phyloP scores from a whole-genome alignment of 2,113 vertebrate genomes.

The Baryphthengus martii region DNA sequence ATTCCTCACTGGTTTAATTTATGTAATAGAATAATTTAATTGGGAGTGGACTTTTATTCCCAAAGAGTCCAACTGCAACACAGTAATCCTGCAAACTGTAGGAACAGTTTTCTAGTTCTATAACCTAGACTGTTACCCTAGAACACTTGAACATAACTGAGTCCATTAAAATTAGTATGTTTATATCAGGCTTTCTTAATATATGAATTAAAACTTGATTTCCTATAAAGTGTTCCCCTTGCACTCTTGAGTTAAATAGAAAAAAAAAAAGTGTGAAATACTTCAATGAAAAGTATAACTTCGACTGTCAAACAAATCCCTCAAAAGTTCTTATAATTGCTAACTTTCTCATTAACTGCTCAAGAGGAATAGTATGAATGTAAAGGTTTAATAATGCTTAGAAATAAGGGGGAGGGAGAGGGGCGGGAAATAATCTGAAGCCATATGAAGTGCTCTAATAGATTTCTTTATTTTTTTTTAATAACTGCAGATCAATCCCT shows the following conservation, averaged over 20 bases:
- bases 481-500: constrained; percentile 34
- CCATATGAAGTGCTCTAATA: not conserved
- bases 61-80: not conserved
- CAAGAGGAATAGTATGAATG: not conserved
- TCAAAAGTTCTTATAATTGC: not conserved
- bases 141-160: not conserved
- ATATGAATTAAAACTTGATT: not conserved
- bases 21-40: not conserved
- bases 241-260: not conserved
- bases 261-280: not conserved
- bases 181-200: not conserved
- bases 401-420: not conserved
- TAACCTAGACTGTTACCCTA: not conserved
- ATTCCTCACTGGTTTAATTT: not conserved
- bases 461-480: no score
- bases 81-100: not conserved
- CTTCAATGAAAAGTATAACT: not conserved
- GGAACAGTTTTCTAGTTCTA: not conserved
- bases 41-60: not conserved
- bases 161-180: not conserved
- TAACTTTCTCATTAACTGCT: not conserved
- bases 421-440: not conserved
- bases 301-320: not conserved
- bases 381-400: not conserved
- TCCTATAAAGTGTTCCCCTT: not conserved